A percentile compares a stretch with the other conserved stretches of the same genome.
Evolutionary conservation across 2,797 vertebrate genomes (phyloP).

Genomic region (Tolypeutes matacus): DNA sequence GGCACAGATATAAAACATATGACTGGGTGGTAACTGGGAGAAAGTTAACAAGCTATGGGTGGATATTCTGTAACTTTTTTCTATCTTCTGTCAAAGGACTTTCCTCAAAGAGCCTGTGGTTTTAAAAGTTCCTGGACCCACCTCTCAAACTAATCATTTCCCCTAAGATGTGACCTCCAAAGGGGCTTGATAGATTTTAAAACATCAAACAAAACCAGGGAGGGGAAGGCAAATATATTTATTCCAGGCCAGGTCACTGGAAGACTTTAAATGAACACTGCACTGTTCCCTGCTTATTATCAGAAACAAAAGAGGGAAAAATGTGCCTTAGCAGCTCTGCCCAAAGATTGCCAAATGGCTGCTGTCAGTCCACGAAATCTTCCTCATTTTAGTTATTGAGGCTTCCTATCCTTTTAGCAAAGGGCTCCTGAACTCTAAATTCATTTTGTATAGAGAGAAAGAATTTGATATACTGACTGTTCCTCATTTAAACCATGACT

Average conservation of each 20-base stretch:
- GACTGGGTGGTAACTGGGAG: not conserved
- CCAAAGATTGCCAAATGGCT: not conserved
- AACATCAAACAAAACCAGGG: conserved; percentile 12
- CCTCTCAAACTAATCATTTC: conserved; percentile 30
- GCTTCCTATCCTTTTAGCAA: not conserved
- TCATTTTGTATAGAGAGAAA: conserved; percentile 5
- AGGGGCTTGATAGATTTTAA: conserved; percentile 19
- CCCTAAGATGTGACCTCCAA: not conserved
- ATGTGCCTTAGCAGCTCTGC: not conserved
- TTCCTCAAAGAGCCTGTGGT: conserved; percentile 31
- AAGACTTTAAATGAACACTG: not conserved
- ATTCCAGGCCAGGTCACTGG: not conserved
- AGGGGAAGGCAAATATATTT: conserved; percentile 35
- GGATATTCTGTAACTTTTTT: not conserved
- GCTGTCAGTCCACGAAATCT: fast-evolving
- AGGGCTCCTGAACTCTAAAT: not conserved
- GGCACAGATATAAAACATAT: not conserved
- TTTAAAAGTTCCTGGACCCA: conserved; percentile 11
- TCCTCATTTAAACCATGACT: conserved; percentile 61
- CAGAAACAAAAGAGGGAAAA: not conserved
- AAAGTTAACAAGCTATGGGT: not conserved
- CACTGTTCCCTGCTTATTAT: too few relatives aligned
- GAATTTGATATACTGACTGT: not conserved
- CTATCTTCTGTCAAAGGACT: not conserved
- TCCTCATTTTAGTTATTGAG: not conserved